These are phyloP conservation scores for Dione juno DNA, from an alignment of 2,888 invertebrate genomes.

Conservation along the genomic window DNA sequence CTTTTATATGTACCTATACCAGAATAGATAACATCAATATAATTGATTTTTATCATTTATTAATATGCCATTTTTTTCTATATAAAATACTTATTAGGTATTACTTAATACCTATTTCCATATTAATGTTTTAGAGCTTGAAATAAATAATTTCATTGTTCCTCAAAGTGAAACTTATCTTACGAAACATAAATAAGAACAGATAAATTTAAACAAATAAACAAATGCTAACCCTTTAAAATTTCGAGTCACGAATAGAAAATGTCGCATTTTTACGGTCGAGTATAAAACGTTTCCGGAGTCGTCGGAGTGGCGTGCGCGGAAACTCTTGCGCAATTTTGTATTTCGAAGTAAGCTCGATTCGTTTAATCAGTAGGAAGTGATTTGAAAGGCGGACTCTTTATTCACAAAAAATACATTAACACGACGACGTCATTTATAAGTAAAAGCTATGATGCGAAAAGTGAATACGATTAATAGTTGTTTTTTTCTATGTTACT, in stretches of 20 bases:
- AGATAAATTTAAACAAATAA: slow-evolving; percentile 9
- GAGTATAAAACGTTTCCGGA: slow-evolving; percentile 44
- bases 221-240: slow-evolving; percentile 34
- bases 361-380: slow-evolving; percentile 31
- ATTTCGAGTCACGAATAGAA: slow-evolving; percentile 42
- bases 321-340: slow-evolving; percentile 40
- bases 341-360: slow-evolving; percentile 25
- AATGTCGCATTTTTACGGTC: slow-evolving; percentile 43
- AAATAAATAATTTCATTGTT: not conserved
- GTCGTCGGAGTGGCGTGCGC: slow-evolving; percentile 33
- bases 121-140: not conserved
- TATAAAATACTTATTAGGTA: too few species aligned
- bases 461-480: not conserved
- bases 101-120: not conserved
- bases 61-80: too few species aligned
- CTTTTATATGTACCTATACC: too few species aligned
- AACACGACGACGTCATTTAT: not conserved
- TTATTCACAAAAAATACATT: slow-evolving; percentile 7
- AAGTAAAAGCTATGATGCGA: not conserved
- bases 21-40: too few species aligned
- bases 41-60: too few species aligned
- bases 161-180: not conserved
- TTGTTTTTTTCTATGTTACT: too few species aligned
- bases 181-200: not conserved
- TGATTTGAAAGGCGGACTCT: not conserved